These are phyloP conservation scores for Phallusia fumigata DNA, from an alignment of 23 tunicate species.

Conservation along the genomic window DNA sequence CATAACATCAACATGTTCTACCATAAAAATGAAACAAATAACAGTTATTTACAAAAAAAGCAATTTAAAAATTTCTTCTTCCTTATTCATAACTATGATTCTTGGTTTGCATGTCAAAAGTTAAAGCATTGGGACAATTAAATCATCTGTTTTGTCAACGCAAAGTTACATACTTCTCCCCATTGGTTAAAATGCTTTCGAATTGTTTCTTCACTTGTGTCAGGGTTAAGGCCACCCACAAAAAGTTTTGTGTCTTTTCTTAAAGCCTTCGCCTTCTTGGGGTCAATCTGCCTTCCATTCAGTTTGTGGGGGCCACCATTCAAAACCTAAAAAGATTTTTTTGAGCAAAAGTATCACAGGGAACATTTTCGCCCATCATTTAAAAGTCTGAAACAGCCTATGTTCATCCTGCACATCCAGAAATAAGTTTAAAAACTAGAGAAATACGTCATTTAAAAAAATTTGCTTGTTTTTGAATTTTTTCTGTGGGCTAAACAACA, in stretches of 20 bases:
- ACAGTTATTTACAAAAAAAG: too few species aligned
- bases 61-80: too few species aligned
- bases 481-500: too few species aligned
- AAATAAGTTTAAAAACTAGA: too few species aligned
- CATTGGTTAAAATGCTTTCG: conserved; percentile 50
- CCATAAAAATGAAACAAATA: background rate
- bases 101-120: background rate
- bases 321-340: background rate
- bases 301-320: conserved; percentile 32
- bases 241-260: conserved; percentile 68
- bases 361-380: too few species aligned
- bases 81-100: background rate
- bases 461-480: too few species aligned
- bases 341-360: background rate
- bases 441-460: too few species aligned
- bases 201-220: conserved; percentile 50
- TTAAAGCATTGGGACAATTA: too few species aligned
- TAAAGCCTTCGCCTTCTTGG: conserved; percentile 76
- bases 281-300: conserved; percentile 70
- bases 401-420: too few species aligned
- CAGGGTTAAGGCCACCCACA: conserved; percentile 86
- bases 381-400: background rate
- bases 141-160: background rate
- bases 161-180: conserved; percentile 64
- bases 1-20: too few species aligned